Evolutionary conservation across 2,888 invertebrate species (phyloP), one percentile per base, ranked within the genome.

Genomic region (Clostera curtula): DNA sequence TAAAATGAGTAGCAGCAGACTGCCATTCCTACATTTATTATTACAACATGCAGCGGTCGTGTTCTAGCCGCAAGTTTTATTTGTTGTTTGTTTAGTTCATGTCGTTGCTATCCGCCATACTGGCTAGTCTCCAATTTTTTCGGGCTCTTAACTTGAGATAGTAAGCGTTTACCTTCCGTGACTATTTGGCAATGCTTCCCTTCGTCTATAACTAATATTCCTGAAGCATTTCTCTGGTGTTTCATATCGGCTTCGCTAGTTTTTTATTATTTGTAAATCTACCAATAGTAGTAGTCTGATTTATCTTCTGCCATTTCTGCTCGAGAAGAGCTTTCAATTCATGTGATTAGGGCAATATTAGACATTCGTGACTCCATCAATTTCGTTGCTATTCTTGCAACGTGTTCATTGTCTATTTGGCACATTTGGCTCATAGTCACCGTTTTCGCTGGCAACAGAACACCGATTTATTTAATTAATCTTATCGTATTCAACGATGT

Each of bases 41-140:
- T 32, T 36, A 31, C 32, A 30, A 43, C 27, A 21, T 54, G 42
- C 40, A 34, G 29, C 42, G n/a, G 39, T 26, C 34, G 19, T 9
- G 25, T 24, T 40, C 25, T 31, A 22, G 10, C 32, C 33, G 34
- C 22, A 33, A 23, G 43, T 36, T 50, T 49, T 49, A 56, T 56
- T 46, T 28, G 24, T 34, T 50, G 40, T 57, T 56, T 53, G 45
- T 61, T 43, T 46, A 34, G 37, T 20, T 27, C 35, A 36, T 38
- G 45, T 47, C 50, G 62, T 66, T 69, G 56, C 66, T 53, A 63
- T 36, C 56, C 40, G 43, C 39, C 38, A 24, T 43, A 13, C 49
- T 72, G 74, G 74, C 70, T 9, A 15, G 5, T 4, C 12, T 50
- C 72, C 74, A 74, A 65, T 34, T 45, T 56, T 59, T 63, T 57